These are phyloP conservation scores for Clivina fossor DNA, from an alignment of 2,888 invertebrate genomes.

Conservation along the genomic window DNA sequence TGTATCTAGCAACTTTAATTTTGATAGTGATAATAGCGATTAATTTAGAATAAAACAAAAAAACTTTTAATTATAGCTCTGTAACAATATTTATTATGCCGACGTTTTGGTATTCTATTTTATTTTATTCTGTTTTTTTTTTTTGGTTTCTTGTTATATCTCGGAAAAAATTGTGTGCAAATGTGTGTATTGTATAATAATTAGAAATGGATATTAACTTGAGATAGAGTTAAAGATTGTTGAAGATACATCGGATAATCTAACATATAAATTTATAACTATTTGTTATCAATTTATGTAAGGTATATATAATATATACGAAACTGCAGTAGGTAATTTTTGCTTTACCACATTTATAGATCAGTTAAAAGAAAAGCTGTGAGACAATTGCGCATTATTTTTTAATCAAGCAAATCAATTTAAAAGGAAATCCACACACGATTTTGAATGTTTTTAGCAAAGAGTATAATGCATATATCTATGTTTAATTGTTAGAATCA, in stretches of 20 bases:
- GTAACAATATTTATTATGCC: too few relatives aligned
- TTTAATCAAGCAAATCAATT: background rate
- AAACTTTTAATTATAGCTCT: too few relatives aligned
- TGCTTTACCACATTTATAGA: constrained; percentile 36
- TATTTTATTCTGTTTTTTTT: too few relatives aligned
- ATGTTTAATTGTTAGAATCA: constrained; percentile 28
- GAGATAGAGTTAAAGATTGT: background rate
- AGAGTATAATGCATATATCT: constrained; percentile 23
- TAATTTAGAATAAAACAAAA: too few relatives aligned
- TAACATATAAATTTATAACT: constrained; percentile 15
- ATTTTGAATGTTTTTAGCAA: constrained; percentile 29
- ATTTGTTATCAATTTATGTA: constrained; percentile 32
- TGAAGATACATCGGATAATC: constrained; percentile 8
- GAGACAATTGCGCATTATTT: background rate
- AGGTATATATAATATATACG: constrained; percentile 39
- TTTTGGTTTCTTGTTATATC: too few relatives aligned
- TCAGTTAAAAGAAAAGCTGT: constrained; percentile 11
- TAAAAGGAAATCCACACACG: constrained; percentile 23
- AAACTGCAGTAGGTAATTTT: constrained; percentile 37
- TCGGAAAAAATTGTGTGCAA: too few relatives aligned
- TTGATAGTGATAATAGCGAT: too few relatives aligned
- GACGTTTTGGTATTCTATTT: too few relatives aligned
- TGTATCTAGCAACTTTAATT: too few relatives aligned
- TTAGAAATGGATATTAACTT: too few relatives aligned
- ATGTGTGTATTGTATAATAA: too few relatives aligned